Base-by-base conservation (phyloP, 2,888 invertebrate species). In the Melanchra persicariae region DNA sequence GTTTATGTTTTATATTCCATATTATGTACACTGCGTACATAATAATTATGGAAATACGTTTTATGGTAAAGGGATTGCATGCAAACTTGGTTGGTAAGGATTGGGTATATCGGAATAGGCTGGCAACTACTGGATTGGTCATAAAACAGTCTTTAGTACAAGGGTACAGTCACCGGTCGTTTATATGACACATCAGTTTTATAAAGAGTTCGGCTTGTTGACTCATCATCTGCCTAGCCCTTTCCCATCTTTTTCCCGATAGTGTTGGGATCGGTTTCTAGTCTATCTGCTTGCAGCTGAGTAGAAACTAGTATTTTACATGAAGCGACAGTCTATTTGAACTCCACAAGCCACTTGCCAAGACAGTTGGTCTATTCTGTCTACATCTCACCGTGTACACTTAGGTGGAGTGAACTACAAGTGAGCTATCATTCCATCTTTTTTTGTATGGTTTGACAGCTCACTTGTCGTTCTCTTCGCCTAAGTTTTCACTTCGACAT, bases 31-130 rank as follows among this genome's bases (percentile, higher is more conserved):
- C n/a, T n/a, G n/a, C n/a, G n/a, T n/a, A n/a, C n/a, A n/a, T n/a
- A n/a, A n/a, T n/a, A n/a, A n/a, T n/a, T 63, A 73, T 66, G 62
- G 55, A 54, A 68, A 57, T 54, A 59, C 15, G 12, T 52, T 51
- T 69, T 40, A 59, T 26, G 26, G 19, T 22, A n/a, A 45, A 45
- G 45, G 40, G 37, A 54, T 66, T 24, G 30, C 40, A 43, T 26
- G 26, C n/a, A 37, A 22, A 43, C 17, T 22, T 4, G n/a, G 2
- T 24, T 55, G 1, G 26, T 34, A 15, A 40, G 22, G 24, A 24
- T n/a, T 12, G 4, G 17, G 19, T 19, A 26, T 19, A 51, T 45
- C 12, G 17, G 19, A 54, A n/a, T 24, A n/a, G 10, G 26, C 5
- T 34, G n/a, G n/a, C 43, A 71, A 71, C 62, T 47, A 52, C 52